Conservation (phyloP, 2,888 invertebrate species). For the Flabesymbios commensalis region DNA sequence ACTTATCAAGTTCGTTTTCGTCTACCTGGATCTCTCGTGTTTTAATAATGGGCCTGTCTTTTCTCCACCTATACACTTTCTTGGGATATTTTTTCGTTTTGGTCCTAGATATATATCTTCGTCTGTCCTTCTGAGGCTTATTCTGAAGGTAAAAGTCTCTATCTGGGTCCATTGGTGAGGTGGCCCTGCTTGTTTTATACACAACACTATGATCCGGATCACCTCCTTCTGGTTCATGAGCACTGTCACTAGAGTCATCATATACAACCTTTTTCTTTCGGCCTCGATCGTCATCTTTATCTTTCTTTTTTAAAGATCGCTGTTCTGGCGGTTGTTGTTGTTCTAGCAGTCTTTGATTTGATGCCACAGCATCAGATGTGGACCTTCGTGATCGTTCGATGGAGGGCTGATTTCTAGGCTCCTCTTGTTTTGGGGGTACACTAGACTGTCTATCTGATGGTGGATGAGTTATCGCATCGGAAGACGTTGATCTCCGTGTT, state of each 20-base stretch:
- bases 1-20: constrained; percentile 18
- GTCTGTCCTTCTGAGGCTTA: constrained; percentile 8
- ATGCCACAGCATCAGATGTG: too few species aligned
- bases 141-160: constrained; percentile 4
- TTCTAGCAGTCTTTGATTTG: too few species aligned
- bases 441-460: constrained; percentile 1
- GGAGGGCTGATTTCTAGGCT: neutral
- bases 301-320: neutral
- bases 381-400: neutral
- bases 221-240: constrained; percentile 18
- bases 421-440: neutral
- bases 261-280: neutral
- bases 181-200: constrained; percentile 52
- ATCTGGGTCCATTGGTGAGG: constrained; percentile 46
- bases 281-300: neutral
- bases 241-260: constrained; percentile 31
- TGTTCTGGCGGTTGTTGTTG: too few species aligned
- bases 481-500: neutral
- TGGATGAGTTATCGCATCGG: neutral
- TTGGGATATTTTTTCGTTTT: constrained; percentile 34
- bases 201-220: constrained; percentile 14
- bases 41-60: constrained; percentile 13
- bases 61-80: constrained; percentile 16
- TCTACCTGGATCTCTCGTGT: constrained; percentile 10
- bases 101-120: constrained; percentile 28